Percentiles rank a stretch among this genome's conserved stretches.
These are phyloP conservation scores for Dicentrarchus labrax DNA, from an alignment of 2,113 vertebrate species.

Conservation along the genomic window DNA sequence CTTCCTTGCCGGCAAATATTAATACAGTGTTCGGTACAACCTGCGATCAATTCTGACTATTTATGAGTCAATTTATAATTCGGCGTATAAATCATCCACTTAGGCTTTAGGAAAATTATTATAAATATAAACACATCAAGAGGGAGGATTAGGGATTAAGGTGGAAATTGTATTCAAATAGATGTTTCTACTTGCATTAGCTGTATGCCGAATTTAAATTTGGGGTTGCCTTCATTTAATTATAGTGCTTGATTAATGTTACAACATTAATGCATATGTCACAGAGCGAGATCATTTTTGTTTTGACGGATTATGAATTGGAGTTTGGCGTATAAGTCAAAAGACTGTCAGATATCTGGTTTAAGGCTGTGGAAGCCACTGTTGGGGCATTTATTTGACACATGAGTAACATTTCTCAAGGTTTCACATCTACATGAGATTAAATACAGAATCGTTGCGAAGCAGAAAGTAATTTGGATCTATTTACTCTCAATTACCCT, in stretches of 20 bases:
- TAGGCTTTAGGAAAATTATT: fast-evolving
- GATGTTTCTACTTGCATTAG: fast-evolving
- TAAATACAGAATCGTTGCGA: not conserved
- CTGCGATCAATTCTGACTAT: fast-evolving
- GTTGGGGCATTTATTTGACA: not conserved
- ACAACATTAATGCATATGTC: fast-evolving
- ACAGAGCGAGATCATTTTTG: not conserved
- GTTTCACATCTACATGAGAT: not conserved
- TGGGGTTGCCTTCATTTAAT: fast-evolving
- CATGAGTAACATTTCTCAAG: no score
- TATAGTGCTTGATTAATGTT: fast-evolving
- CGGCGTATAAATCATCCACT: not conserved
- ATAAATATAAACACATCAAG: no score
- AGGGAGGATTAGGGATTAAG: not conserved
- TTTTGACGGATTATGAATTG: not conserved
- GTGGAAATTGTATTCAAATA: not conserved
- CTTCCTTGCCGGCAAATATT: fast-evolving
- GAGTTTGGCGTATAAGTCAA: not conserved
- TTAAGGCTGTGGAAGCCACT: no score
- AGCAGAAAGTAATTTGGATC: not conserved
- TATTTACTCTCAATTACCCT: no score
- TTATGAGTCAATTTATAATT: conserved; percentile 2
- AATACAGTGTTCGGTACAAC: fast-evolving
- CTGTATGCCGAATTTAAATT: conserved; percentile 13
- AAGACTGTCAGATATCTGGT: no score